A percentile compares a stretch with the other conserved stretches of the same genome.
These are phyloP conservation scores for Eubasilissa splendida DNA, from an alignment of 2,888 invertebrate species.

Conservation along the genomic window DNA sequence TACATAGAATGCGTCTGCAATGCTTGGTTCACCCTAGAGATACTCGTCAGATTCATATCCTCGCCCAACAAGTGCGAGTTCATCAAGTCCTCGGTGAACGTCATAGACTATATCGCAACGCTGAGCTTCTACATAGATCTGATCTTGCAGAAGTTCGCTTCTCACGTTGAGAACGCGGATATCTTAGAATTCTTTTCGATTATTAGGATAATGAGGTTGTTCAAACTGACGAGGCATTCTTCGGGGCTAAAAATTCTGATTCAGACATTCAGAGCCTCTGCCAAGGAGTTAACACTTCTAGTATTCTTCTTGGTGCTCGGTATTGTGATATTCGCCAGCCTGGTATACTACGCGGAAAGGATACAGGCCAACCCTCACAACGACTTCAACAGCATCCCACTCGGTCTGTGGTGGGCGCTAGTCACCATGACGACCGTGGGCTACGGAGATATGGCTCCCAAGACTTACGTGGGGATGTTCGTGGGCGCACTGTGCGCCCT, in stretches of 20 bases:
- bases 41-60: constrained; percentile 92
- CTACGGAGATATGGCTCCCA: constrained; percentile 98
- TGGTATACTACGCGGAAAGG: constrained; percentile 98
- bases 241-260: constrained; percentile 98
- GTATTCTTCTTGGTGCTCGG: constrained; percentile 98
- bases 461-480: constrained; percentile 98
- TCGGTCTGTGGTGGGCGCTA: constrained; percentile 98
- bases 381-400: constrained; percentile 98
- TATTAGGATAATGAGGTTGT: constrained; percentile 97
- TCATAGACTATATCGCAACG: constrained; percentile 99
- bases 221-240: constrained; percentile 97
- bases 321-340: constrained; percentile 97
- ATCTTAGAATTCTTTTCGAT: constrained; percentile 98
- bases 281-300: constrained; percentile 95
- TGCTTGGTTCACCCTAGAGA: constrained; percentile 99
- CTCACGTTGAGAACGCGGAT: constrained; percentile 94
- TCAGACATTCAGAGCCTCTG: constrained; percentile 97
- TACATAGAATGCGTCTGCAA: constrained; percentile 99
- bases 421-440: constrained; percentile 99
- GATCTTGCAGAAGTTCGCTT: constrained; percentile 89
- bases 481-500: constrained; percentile 98
- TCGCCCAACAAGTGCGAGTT: constrained; percentile 96
- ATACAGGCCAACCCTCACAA: constrained; percentile 96
- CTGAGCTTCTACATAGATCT: constrained; percentile 98
- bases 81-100: constrained; percentile 96